These are phyloP conservation scores for Triplophysa dalaica DNA, from an alignment of 2,113 vertebrate species.

Conservation along the genomic window DNA sequence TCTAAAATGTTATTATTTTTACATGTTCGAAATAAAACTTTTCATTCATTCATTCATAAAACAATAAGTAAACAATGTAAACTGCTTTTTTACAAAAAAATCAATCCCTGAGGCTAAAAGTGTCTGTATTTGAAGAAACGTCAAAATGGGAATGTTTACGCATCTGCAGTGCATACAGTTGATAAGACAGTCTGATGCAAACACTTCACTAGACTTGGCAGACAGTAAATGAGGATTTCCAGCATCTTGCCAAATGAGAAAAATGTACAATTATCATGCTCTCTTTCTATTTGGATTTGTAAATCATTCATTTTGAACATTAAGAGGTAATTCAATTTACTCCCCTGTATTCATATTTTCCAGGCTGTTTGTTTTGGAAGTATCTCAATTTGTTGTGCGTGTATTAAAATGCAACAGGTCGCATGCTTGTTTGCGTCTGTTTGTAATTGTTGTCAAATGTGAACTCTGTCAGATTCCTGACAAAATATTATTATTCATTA, in stretches of 20 bases:
- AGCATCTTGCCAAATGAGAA: slow-evolving; percentile 31
- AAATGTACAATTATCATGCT: slow-evolving; percentile 20
- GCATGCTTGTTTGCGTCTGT: slow-evolving; percentile 28
- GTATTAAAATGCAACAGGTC: slow-evolving; percentile 26
- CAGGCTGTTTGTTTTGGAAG: slow-evolving; percentile 21
- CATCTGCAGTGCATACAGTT: no score
- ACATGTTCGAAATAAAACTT: background rate
- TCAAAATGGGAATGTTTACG: no score
- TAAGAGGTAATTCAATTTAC: slow-evolving; percentile 17
- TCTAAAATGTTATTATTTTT: no score
- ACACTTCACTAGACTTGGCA: slow-evolving; percentile 22
- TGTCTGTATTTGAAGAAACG: no score
- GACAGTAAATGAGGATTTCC: background rate
- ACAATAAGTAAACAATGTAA: no score
- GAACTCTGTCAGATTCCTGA: background rate
- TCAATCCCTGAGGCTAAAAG: no score
- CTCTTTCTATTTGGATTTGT: slow-evolving; percentile 20
- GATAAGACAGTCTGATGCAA: slow-evolving; percentile 2
- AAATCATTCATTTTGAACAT: slow-evolving; percentile 40
- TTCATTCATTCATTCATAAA: no score
- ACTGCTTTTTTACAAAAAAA: no score
- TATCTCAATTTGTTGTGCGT: background rate
- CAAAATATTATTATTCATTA: no score
- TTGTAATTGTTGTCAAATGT: background rate
- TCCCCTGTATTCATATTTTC: slow-evolving; percentile 13